phyloP scores from a whole-genome alignment of 92 coral and sea anemone genomes.

The Paramuricea clavata region DNA sequence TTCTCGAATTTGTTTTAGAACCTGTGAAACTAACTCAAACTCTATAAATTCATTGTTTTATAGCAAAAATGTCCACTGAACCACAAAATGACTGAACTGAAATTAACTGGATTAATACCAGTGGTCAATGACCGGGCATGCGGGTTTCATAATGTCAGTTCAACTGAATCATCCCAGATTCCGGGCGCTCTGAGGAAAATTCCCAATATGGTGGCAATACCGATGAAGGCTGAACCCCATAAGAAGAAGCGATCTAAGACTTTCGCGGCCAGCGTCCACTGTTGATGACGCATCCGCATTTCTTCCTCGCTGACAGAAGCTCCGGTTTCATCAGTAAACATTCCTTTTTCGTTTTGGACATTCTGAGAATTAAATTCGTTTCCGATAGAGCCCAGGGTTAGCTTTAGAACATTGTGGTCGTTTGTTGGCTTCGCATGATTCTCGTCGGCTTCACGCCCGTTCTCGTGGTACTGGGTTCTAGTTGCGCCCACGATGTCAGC shows the following conservation, averaged over 20 bases:
- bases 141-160: not conserved
- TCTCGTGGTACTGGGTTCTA: constrained; percentile 6
- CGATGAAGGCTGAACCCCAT: constrained; percentile 70
- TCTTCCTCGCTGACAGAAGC: constrained; percentile 75
- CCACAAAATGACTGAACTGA: too few species aligned
- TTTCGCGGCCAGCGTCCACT: constrained; percentile 82
- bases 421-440: not conserved
- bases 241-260: constrained; percentile 80
- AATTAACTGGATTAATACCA: too few species aligned
- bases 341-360: constrained; percentile 1
- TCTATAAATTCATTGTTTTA: too few species aligned
- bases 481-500: constrained; percentile 3
- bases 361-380: constrained; percentile 7
- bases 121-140: not conserved
- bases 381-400: constrained; percentile 39
- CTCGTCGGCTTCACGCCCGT: constrained; percentile 21
- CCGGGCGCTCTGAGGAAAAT: constrained; percentile 78
- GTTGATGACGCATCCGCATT: constrained; percentile 76
- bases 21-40: too few species aligned
- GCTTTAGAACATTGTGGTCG: constrained; percentile 19
- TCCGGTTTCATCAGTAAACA: constrained; percentile 75
- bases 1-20: too few species aligned
- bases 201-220: constrained; percentile 68
- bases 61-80: too few species aligned
- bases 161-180: constrained; percentile 34